Percentiles rank a stretch among this genome's conserved stretches.
Conservation (phyloP, 2,888 invertebrate species). For the Eupithecia centaureata region DNA sequence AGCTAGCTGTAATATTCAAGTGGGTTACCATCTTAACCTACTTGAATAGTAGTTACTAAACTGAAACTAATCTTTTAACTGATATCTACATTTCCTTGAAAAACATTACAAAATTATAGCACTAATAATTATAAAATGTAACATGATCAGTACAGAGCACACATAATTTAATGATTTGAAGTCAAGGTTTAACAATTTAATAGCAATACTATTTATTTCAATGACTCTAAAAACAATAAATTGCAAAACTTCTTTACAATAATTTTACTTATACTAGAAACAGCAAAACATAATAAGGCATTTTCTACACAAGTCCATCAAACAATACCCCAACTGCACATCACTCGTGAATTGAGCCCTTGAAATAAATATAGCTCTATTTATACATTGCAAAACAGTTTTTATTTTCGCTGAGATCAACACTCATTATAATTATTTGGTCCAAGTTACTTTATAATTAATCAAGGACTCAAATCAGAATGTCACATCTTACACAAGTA, state of each 20-base stretch:
- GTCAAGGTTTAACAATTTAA: constrained; percentile 58
- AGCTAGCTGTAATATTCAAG: not conserved
- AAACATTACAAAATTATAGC: constrained; percentile 44
- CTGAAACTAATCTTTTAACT: constrained; percentile 40
- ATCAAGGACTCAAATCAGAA: constrained; percentile 68
- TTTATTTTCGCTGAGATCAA: constrained; percentile 71
- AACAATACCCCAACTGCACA: constrained; percentile 62
- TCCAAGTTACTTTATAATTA: constrained; percentile 62
- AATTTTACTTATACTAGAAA: constrained; percentile 73
- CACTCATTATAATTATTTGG: constrained; percentile 74
- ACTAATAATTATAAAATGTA: constrained; percentile 31
- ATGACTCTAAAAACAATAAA: constrained; percentile 58
- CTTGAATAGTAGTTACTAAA: not conserved
- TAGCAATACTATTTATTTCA: constrained; percentile 56
- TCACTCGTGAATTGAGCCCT: constrained; percentile 59
- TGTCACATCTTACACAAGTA: constrained; percentile 67
- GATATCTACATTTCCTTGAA: constrained; percentile 68
- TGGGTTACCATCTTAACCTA: not conserved
- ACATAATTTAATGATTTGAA: constrained; percentile 53
- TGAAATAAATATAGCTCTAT: constrained; percentile 52
- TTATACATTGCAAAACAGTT: constrained; percentile 54
- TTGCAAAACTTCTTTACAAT: constrained; percentile 67
- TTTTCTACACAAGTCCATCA: constrained; percentile 69
- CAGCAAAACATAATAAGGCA: constrained; percentile 82
- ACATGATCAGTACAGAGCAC: constrained; percentile 53